Base-by-base conservation (phyloP, 2,113 vertebrate genomes). In the Sula dactylatra region DNA sequence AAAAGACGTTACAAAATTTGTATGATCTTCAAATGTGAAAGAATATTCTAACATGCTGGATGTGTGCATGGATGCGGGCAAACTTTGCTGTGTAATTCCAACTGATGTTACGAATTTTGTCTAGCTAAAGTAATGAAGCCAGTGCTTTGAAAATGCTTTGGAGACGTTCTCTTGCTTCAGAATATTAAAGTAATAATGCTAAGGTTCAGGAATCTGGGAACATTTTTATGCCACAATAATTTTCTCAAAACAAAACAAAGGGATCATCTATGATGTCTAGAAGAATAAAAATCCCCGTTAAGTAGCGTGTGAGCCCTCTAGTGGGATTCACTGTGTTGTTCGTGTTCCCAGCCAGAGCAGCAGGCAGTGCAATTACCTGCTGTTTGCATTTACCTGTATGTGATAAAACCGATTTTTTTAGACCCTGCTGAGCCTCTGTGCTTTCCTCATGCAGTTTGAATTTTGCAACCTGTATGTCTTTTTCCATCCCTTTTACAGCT, bases 281-380 rank as follows among this genome's bases (percentile, higher is more conserved):
- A 14, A 70, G 54, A 77, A 31, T 21, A 22, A 20, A 76, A 6
- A 54, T 36, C 58, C 59, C 83, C 80, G 62, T 20, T 14, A 15
- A 96, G 86, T 25, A n/a, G 72, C 62, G 1, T 72, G 91, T 94
- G 97, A 91, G 96, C 94, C 95, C 91, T 97, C 94, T 90, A 93
- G 97, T 85, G 96, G 96, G 88, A 80, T 52, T 52, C 4, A 1
- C 61, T 21, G 50, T 6, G 40, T 13, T 66, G 45, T 17, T 77
- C 54, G 18, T 24, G 40, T 67, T 59, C 56, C 58, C 54, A 40
- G 42, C 20, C 38, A 34, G 47, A 58, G 77, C 50, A 58, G 67
- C 89, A 76, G 36, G 9, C 31, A 34, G 11, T 11, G 24, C n/a
- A 22, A 7, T n/a, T n/a, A 78, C 61, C 67, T 74, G 2, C 73